Conservation (phyloP, 2,797 vertebrate genomes). For the Morus bassanus region DNA sequence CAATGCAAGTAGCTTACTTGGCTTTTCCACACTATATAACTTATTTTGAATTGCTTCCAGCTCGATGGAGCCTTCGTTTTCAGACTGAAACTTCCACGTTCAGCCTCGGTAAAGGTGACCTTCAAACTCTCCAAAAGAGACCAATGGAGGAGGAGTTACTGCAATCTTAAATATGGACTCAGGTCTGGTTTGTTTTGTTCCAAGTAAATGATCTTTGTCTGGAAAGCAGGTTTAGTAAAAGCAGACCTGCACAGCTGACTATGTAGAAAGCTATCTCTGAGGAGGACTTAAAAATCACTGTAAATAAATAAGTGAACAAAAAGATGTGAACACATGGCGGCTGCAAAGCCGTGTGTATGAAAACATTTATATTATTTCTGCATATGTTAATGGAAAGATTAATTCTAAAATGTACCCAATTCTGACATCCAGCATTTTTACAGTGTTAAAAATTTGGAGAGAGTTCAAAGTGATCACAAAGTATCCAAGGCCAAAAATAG, state of each 20-base stretch:
- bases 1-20: background rate
- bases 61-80: background rate
- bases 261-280: background rate
- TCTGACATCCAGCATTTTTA: background rate
- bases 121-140: background rate
- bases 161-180: background rate
- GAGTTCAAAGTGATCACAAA: background rate
- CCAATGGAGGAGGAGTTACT: background rate
- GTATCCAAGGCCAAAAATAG: background rate
- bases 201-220: background rate
- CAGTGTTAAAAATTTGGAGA: background rate
- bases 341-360: background rate
- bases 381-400: background rate
- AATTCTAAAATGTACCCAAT: background rate
- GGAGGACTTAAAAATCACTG: background rate
- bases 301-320: background rate
- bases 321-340: background rate
- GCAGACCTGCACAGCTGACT: background rate
- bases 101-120: background rate
- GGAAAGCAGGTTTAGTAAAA: background rate
- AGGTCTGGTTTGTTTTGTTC: background rate
- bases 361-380: background rate
- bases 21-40: background rate
- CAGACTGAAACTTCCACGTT: background rate
- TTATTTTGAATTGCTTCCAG: background rate